Evolutionary conservation across 2,113 vertebrate species (phyloP).

Genomic region (Oncorhynchus tshawytscha): DNA sequence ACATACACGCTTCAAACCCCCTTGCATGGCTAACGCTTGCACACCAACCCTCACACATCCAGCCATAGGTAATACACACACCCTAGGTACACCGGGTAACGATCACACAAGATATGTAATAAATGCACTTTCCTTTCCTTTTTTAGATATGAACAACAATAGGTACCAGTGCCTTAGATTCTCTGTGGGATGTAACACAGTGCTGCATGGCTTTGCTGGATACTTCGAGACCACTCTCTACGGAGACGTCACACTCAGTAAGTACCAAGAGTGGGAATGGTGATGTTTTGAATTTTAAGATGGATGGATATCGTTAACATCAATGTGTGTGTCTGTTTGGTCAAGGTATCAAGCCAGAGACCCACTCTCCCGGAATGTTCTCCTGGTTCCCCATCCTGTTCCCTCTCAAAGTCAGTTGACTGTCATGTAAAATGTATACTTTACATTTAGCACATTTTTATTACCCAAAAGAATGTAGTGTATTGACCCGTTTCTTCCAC

Average conservation of each 20-base stretch:
- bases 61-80: background rate
- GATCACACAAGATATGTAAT: background rate
- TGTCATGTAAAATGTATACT: background rate
- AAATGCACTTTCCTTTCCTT: conserved; percentile 1
- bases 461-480: background rate
- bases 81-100: background rate
- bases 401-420: conserved; percentile 84
- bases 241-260: conserved; percentile 87
- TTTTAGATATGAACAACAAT: conserved; percentile 83
- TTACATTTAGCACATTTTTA: background rate
- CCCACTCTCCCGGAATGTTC: conserved; percentile 94
- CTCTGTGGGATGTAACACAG: conserved; percentile 80
- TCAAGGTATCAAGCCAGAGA: conserved; percentile 88
- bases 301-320: background rate
- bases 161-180: conserved; percentile 85
- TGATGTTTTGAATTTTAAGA: background rate
- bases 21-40: background rate
- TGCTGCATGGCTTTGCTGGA: conserved; percentile 92
- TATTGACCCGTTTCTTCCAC: background rate
- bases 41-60: background rate
- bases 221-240: conserved; percentile 92
- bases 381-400: conserved; percentile 96
- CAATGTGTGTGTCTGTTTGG: background rate
- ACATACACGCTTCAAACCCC: background rate
- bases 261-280: conserved; percentile 49